Base-by-base conservation (phyloP, 2,113 vertebrate species). In the Thryonomys swinderianus region DNA sequence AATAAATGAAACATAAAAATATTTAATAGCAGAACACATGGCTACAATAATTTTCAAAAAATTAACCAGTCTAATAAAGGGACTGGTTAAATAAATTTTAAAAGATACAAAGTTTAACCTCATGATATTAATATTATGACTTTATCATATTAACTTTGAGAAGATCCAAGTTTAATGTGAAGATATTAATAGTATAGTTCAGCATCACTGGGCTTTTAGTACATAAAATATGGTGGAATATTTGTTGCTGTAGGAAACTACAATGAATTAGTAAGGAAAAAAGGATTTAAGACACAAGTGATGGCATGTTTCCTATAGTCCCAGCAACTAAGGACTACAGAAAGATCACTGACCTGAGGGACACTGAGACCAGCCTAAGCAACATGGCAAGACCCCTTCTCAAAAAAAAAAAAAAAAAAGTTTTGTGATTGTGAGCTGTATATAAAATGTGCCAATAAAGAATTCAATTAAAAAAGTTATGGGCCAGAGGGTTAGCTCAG, bases 71-170 rank as follows among this genome's bases (percentile, higher is more conserved):
- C 16, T 14, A 71, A 64, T 73, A 51, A 83, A 5, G 11, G 37
- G 0, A 83, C 64, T 88, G 16, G 40, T 73, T 96, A 85, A 90
- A n/a, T 85, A 90, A 85, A 88, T 85, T 89, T 87, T 79, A 53
- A 42, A 85, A 92, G 53, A 67, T 11, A 8, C 17, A 45, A 55
- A 5, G 7, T 51, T 87, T 71, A 69, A 17, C 61, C 7, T 71
- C n/a, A 40, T 48, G 23, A 30, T 59, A 61, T 81, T 87, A 59
- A 21, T 30, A 53, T 82, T 88, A n/a, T 1, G 27, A 14, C n/a
- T 53, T 81, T 51, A 48, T 93, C 18, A 71, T 88, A 62, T 81
- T 86, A 85, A 90, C 91, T 62, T 89, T 91, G 85, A 61, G 45
- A 88, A 93, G 30, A 85, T 27, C 16, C 34, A 83, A 74, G 37